A percentile compares a stretch with the other conserved stretches of the same genome.
phyloP scores from a whole-genome alignment of 2,113 vertebrate genomes.

The Clupea harengus region DNA sequence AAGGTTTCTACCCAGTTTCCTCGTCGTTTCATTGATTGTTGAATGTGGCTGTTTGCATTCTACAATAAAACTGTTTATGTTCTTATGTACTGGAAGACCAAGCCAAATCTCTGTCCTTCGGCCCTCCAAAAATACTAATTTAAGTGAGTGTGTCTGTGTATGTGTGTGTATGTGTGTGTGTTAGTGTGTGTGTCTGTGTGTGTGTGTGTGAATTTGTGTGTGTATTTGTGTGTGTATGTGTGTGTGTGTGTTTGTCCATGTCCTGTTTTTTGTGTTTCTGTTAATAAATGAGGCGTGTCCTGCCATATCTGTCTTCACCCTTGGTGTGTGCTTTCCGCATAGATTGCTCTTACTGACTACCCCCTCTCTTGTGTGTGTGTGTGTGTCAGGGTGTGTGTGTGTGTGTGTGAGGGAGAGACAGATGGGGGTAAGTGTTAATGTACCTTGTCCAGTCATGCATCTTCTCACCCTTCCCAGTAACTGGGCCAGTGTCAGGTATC shows the following conservation, averaged over 20 bases:
- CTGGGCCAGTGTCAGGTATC: not conserved
- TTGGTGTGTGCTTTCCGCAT: not conserved
- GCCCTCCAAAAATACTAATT: not conserved
- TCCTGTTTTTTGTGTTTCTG: not conserved
- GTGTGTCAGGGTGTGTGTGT: not conserved
- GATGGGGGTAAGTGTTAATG: not conserved
- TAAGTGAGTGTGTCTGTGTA: not conserved
- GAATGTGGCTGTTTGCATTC: not conserved
- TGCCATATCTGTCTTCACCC: not conserved
- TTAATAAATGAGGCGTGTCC: not conserved
- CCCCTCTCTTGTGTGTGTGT: not conserved
- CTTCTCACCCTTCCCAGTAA: not conserved
- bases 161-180: no score
- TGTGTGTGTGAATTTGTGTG: no score
- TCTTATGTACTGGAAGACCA: not conserved
- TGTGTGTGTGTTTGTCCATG: no score
- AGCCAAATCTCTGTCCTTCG: not conserved
- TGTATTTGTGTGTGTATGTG: not conserved
- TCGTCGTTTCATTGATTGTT: not conserved
- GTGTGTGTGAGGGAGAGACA: not conserved
- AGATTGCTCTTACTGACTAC: not conserved
- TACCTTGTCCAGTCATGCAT: not conserved
- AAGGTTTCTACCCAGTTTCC: not conserved
- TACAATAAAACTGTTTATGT: not conserved
- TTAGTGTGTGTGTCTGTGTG: no score